These are phyloP conservation scores for Macroramphosus scolopax DNA, from an alignment of 2,797 vertebrate species.

Conservation along the genomic window DNA sequence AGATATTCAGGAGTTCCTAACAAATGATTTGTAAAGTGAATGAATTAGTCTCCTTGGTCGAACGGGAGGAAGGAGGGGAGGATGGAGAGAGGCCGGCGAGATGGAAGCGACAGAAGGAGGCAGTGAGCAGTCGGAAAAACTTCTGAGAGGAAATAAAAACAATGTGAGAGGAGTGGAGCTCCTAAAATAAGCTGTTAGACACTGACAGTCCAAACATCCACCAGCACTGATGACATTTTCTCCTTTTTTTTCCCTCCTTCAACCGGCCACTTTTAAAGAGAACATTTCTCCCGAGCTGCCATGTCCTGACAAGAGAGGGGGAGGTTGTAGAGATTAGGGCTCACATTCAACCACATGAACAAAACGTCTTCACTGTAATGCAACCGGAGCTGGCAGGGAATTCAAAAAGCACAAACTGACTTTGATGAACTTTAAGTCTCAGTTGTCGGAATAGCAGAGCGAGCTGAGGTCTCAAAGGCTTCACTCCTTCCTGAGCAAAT, in stretches of 20 bases:
- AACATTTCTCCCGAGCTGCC: background rate
- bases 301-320: background rate
- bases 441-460: background rate
- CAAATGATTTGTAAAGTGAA: conserved; percentile 32
- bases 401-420: background rate
- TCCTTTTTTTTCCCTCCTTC: conserved; percentile 8
- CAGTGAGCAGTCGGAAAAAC: conserved; percentile 44
- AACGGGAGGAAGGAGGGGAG: conserved; percentile 2
- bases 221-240: conserved; percentile 30
- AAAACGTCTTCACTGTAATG: background rate
- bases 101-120: conserved; percentile 31
- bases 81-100: conserved; percentile 20
- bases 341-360: background rate
- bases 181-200: conserved; percentile 64
- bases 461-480: background rate
- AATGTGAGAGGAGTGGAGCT: conserved; percentile 46
- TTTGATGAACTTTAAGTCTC: background rate
- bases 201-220: conserved; percentile 53
- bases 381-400: background rate
- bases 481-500: too few relatives aligned
- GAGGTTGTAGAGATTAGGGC: background rate
- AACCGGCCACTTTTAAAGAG: conserved; percentile 18
- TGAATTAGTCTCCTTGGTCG: conserved; percentile 14
- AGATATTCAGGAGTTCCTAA: conserved; percentile 13
- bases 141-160: conserved; percentile 57